phyloP scores from a whole-genome alignment of 2,888 invertebrate genomes.

The Leucania comma region DNA sequence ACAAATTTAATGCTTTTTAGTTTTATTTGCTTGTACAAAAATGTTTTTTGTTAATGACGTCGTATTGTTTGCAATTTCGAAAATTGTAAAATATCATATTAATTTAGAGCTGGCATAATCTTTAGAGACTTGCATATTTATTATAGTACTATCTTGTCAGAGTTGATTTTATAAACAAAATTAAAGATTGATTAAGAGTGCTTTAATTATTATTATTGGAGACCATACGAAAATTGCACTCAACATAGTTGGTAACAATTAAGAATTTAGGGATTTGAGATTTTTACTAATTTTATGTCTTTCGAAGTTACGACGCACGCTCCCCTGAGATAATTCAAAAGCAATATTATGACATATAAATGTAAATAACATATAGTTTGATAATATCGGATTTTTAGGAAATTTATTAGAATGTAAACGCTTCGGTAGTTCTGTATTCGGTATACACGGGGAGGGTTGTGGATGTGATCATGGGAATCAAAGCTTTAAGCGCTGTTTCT shows the following conservation, averaged over 20 bases:
- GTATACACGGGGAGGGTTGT: slow-evolving; percentile 81
- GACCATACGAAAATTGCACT: slow-evolving; percentile 85
- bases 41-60: slow-evolving; percentile 54
- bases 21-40: slow-evolving; percentile 66
- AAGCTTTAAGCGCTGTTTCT: slow-evolving; percentile 89
- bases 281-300: slow-evolving; percentile 87
- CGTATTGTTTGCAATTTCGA: slow-evolving; percentile 75
- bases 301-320: slow-evolving; percentile 86
- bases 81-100: slow-evolving; percentile 82
- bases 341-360: slow-evolving; percentile 91
- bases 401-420: slow-evolving; percentile 88
- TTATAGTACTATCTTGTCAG: slow-evolving; percentile 79
- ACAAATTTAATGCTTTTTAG: slow-evolving; percentile 58
- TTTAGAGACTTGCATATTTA: slow-evolving; percentile 87
- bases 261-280: slow-evolving; percentile 87
- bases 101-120: slow-evolving; percentile 85
- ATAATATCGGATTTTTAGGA: slow-evolving; percentile 89
- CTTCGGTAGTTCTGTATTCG: slow-evolving; percentile 85
- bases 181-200: slow-evolving; percentile 87
- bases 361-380: slow-evolving; percentile 90
- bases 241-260: slow-evolving; percentile 84
- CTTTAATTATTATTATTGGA: slow-evolving; percentile 87
- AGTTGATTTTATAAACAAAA: slow-evolving; percentile 86
- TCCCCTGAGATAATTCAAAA: slow-evolving; percentile 90
- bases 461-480: slow-evolving; percentile 89